Conservation (phyloP, 2,113 vertebrate genomes). For the Sceloporus tristichus region DNA sequence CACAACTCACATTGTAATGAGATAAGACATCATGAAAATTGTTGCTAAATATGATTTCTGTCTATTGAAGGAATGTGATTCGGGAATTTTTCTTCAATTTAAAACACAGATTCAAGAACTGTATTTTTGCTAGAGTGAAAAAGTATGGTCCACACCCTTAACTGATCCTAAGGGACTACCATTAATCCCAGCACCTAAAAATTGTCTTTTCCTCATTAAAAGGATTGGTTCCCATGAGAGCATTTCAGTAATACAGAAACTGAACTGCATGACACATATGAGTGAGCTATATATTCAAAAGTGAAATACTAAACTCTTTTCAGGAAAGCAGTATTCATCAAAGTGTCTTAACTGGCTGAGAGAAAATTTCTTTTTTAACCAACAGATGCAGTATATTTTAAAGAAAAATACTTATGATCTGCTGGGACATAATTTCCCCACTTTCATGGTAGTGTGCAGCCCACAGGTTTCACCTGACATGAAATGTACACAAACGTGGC, state of each 20-base stretch:
- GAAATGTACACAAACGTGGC: background rate
- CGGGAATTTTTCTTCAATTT: background rate
- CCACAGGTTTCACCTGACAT: background rate
- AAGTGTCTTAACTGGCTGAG: background rate
- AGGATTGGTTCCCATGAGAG: conserved; percentile 2
- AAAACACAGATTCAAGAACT: background rate
- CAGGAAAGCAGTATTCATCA: background rate
- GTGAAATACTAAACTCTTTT: background rate
- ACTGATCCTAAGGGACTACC: background rate
- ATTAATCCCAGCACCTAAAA: background rate
- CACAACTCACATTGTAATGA: background rate
- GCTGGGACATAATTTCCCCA: background rate
- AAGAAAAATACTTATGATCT: background rate
- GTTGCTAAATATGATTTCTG: background rate
- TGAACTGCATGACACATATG: background rate
- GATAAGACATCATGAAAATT: background rate
- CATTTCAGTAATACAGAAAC: background rate
- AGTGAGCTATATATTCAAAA: background rate
- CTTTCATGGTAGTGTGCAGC: background rate
- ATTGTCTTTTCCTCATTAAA: background rate
- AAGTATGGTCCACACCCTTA: background rate
- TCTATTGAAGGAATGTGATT: background rate
- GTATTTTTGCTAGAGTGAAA: background rate
- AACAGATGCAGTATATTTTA: background rate
- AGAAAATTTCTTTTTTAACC: background rate